Percentiles rank a stretch among this genome's conserved stretches.
Evolutionary conservation across 2,888 invertebrate genomes (phyloP).

Genomic region (Aporophyla lueneburgensis): DNA sequence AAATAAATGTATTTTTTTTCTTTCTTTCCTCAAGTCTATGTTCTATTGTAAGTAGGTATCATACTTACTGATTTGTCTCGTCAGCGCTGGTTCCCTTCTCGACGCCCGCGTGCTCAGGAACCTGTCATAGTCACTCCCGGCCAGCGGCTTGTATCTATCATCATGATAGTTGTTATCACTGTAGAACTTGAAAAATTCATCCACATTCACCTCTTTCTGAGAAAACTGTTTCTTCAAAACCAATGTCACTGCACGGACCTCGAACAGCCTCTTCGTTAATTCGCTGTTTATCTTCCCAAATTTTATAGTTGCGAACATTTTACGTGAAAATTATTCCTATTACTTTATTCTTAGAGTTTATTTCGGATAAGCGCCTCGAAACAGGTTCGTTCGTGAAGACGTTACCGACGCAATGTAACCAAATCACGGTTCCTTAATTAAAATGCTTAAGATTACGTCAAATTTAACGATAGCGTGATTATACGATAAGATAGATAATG

Average conservation of each 20-base stretch:
- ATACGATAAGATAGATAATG: slow-evolving; percentile 57
- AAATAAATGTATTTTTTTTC: no score
- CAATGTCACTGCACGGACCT: slow-evolving; percentile 67
- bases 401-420: slow-evolving; percentile 35
- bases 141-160: slow-evolving; percentile 75
- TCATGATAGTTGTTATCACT: slow-evolving; percentile 72
- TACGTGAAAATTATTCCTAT: background rate
- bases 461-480: slow-evolving; percentile 51
- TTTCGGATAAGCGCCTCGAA: slow-evolving; percentile 2
- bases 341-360: background rate
- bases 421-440: slow-evolving; percentile 51
- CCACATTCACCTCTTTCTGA: slow-evolving; percentile 66
- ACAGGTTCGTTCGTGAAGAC: slow-evolving; percentile 10
- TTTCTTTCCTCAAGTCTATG: no score
- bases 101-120: slow-evolving; percentile 81
- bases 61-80: slow-evolving; percentile 85
- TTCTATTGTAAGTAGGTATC: background rate
- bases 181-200: slow-evolving; percentile 82
- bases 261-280: slow-evolving; percentile 69
- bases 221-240: slow-evolving; percentile 69
- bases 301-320: slow-evolving; percentile 70
- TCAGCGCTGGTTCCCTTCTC: slow-evolving; percentile 82
- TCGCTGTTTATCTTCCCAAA: slow-evolving; percentile 66
- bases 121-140: slow-evolving; percentile 80
- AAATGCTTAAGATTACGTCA: slow-evolving; percentile 56